Base-by-base conservation (phyloP, 1,140 invertebrate species). In the Drosophila willistoni region DNA sequence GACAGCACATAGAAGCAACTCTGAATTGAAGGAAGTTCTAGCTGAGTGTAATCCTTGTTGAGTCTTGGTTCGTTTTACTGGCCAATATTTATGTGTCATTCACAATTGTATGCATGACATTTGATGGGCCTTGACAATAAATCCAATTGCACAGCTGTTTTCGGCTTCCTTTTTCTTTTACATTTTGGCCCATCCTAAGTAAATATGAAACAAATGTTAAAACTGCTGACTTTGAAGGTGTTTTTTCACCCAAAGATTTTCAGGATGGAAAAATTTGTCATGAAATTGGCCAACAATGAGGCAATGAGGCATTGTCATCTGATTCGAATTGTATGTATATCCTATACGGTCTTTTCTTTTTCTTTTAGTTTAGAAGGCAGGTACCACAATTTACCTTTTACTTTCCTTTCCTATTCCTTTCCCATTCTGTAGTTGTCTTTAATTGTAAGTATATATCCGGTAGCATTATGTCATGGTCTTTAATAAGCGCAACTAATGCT, bases 61-160 rank as follows among this genome's bases (percentile, higher is more conserved):
- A 42, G 61, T 71, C 60, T 78, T 74, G 63, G 67, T 71, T 68
- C 51, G 67, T 67, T 64, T 75, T 78, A 64, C 75, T 59, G 56
- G 73, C 73, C 70, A 80, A 84, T 87, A 79, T 79, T 68, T 84
- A 89, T 87, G 77, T 89, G 83, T 89, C 84, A 82, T 79, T 77
- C 80, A 72, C 73, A 89, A 87, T 89, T 87, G 84, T 87, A 87
- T 87, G 80, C 84, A 87, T 70, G 84, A 89, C 84, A 89, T 83
- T 59, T 89, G 84, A 87, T 84, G 83, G 55, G 69, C 73, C 59
- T 74, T 7, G 66, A 55, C 68, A 68, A 80, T 71, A 79, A 89
- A 86, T 86, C 84, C 79, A 77, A 87, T 89, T 87, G 84, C 70
- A 62, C 83, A 87, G 80, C 76, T 87, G 84, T 73, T 79, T 71